A percentile compares a stretch with the other conserved stretches of the same genome.
Conservation (phyloP, 2,888 invertebrate species). For the Lasioglossum lativentre region DNA sequence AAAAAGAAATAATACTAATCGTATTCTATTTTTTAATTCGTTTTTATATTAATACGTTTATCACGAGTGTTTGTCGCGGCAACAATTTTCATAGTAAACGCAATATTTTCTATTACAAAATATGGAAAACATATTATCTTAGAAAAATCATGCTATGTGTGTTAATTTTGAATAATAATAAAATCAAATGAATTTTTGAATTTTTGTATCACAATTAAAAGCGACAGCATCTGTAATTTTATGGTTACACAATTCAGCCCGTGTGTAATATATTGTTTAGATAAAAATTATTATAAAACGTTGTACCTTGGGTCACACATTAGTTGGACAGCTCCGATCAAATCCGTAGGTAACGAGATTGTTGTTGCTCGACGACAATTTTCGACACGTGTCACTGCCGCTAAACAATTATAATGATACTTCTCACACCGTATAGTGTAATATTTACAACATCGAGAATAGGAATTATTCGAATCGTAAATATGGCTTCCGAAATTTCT, state of each 20-base stretch:
- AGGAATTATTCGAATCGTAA: slow-evolving; percentile 16
- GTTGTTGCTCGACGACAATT: slow-evolving; percentile 47
- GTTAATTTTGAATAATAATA: background rate
- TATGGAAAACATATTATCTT: background rate
- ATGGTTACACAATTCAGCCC: background rate
- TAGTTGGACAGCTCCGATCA: slow-evolving; percentile 51
- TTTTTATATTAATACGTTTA: background rate
- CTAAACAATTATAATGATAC: slow-evolving; percentile 18
- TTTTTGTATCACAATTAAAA: background rate
- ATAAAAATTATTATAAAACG: slow-evolving; percentile 38
- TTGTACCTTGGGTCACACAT: slow-evolving; percentile 47
- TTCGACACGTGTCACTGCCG: slow-evolving; percentile 50
- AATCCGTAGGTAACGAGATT: slow-evolving; percentile 38
- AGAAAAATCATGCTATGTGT: background rate
- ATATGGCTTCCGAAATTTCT: slow-evolving; percentile 9
- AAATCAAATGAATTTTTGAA: background rate
- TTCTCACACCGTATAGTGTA: slow-evolving; percentile 26
- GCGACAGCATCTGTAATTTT: background rate
- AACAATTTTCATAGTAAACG: background rate
- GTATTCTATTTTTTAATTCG: background rate
- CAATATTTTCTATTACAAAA: no score
- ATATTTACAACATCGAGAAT: slow-evolving; percentile 10
- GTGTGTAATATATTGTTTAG: slow-evolving; percentile 35
- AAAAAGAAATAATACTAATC: background rate
- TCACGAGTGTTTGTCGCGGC: background rate